Evolutionary conservation across 2,888 invertebrate species (phyloP).

Genomic region (Agonopterix arenella): DNA sequence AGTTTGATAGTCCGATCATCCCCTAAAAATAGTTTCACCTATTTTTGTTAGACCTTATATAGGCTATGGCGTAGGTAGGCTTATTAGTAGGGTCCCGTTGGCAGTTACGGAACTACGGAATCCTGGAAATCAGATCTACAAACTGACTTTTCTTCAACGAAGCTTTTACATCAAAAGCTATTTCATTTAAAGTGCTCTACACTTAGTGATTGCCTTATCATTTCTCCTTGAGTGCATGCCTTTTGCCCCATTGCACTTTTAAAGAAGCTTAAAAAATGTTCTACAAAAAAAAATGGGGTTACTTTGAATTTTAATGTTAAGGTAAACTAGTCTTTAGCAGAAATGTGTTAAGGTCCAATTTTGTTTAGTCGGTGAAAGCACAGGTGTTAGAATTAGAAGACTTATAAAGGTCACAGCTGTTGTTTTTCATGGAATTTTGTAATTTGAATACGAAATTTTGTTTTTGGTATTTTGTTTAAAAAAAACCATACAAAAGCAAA

Average conservation of each 20-base stretch:
- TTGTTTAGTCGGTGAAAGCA: neutral
- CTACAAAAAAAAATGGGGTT: neutral
- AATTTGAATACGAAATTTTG: neutral
- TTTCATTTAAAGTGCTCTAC: neutral
- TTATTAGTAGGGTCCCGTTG: too few species aligned
- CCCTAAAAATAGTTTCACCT: too few species aligned
- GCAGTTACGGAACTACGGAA: too few species aligned
- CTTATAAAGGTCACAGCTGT: constrained; percentile 16
- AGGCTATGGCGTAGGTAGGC: too few species aligned
- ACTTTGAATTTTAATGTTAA: neutral
- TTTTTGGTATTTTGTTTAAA: neutral
- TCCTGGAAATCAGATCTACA: too few species aligned
- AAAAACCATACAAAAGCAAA: neutral
- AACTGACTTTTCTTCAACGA: too few species aligned
- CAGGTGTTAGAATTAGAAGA: constrained; percentile 15
- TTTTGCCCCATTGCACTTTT: neutral
- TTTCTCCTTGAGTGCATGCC: neutral
- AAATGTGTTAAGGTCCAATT: constrained; percentile 13
- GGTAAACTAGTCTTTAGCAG: neutral
- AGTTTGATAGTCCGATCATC: too few species aligned
- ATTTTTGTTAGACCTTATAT: too few species aligned
- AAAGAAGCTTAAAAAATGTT: neutral
- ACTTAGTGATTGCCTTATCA: neutral
- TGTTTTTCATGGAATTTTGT: constrained; percentile 2
- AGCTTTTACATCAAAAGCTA: too few species aligned